Percentiles rank a stretch among this genome's conserved stretches.
These are phyloP conservation scores for Heterodera carotae DNA, from an alignment of 1,140 invertebrate species.

Conservation along the genomic window DNA sequence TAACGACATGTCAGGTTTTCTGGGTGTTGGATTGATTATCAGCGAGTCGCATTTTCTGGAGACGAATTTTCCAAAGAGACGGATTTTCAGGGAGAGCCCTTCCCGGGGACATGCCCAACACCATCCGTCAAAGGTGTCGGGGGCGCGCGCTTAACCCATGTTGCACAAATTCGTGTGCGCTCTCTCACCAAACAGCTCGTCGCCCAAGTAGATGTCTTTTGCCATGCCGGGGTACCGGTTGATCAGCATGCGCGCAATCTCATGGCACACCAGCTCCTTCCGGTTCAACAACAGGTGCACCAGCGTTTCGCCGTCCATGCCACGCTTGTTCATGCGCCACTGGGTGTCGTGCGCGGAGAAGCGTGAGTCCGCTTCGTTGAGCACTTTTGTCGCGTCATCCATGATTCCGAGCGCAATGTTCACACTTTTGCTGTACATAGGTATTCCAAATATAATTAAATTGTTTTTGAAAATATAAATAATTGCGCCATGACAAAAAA, in stretches of 20 bases:
- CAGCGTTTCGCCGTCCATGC: slow-evolving; percentile 87
- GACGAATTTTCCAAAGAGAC: too few species aligned
- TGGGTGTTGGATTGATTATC: too few species aligned
- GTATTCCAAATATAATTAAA: slow-evolving; percentile 68
- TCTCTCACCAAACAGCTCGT: slow-evolving; percentile 91
- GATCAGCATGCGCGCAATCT: slow-evolving; percentile 82
- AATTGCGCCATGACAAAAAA: too few species aligned
- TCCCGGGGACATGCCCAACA: too few species aligned
- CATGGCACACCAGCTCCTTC: slow-evolving; percentile 81
- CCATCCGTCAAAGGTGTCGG: too few species aligned
- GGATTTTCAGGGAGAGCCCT: too few species aligned
- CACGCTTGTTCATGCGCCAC: slow-evolving; percentile 94
- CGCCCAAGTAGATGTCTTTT: slow-evolving; percentile 90
- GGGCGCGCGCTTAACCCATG: too few species aligned
- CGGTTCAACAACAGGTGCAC: slow-evolving; percentile 92
- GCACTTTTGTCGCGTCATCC: slow-evolving; percentile 51
- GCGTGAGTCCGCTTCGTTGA: slow-evolving; percentile 55
- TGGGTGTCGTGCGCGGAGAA: slow-evolving; percentile 78
- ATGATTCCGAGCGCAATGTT: slow-evolving; percentile 59
- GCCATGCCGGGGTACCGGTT: slow-evolving; percentile 87
- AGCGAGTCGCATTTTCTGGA: too few species aligned
- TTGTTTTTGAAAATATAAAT: too few species aligned
- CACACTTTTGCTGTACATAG: slow-evolving; percentile 9
- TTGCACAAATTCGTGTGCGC: neutral
- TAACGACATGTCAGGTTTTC: too few species aligned